Evolutionary conservation across 2,888 invertebrate genomes (phyloP).

Genomic region (Amphimallon solstitiale): DNA sequence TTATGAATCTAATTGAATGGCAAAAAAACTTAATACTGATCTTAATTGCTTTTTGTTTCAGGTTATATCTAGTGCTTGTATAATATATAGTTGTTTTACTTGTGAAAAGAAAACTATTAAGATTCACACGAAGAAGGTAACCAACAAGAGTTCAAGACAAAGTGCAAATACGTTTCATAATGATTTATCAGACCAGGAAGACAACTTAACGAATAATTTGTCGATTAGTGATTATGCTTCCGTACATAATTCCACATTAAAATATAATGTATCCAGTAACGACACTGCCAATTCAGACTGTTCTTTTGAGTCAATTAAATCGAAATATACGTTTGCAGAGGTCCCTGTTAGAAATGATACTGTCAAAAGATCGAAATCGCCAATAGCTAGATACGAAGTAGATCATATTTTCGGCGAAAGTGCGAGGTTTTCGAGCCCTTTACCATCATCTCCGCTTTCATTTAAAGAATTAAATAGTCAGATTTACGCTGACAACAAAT

Average conservation of each 20-base stretch:
- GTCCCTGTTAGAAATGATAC: slow-evolving; percentile 3
- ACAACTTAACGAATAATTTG: slow-evolving; percentile 4
- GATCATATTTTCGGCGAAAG: slow-evolving; percentile 38
- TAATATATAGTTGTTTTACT: slow-evolving; percentile 4
- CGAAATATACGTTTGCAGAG: slow-evolving; percentile 4
- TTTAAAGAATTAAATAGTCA: slow-evolving; percentile 26
- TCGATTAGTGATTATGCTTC: not conserved
- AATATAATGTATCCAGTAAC: slow-evolving; percentile 5
- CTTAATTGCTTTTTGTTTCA: not conserved
- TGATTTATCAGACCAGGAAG: slow-evolving; percentile 17
- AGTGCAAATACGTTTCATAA: not conserved
- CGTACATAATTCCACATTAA: slow-evolving; percentile 37
- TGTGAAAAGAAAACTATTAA: not conserved
- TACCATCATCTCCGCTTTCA: slow-evolving; percentile 27
- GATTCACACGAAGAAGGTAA: not conserved
- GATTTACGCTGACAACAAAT: no score
- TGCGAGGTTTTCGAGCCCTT: slow-evolving; percentile 30
- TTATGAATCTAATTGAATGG: no score
- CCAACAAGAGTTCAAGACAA: not conserved
- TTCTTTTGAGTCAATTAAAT: slow-evolving; percentile 29
- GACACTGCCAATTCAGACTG: slow-evolving; percentile 37
- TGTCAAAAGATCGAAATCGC: not conserved
- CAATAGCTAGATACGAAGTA: not conserved
- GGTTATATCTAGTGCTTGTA: slow-evolving; percentile 2
- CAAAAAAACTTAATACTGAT: not conserved